Base-by-base conservation (phyloP, 2,888 invertebrate species). In the Lypha dubia region DNA sequence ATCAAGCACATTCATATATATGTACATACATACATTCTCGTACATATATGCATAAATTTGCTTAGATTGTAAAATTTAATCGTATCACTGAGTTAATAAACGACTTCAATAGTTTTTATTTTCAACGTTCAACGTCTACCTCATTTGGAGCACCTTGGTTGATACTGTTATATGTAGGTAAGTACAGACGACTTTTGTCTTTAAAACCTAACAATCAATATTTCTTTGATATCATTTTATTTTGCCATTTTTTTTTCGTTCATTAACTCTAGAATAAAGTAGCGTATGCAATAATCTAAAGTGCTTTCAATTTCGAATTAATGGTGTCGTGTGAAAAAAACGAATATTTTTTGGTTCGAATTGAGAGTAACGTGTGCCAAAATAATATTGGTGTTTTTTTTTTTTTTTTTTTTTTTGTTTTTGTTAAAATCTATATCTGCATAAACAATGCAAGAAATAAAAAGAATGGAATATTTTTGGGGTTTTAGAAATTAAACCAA, bases 281-380 rank as follows among this genome's bases (percentile, higher is more conserved):
- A 51, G 22, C 84, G 84, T 84, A 77, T 81, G 81, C 70, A 84
- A 77, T 60, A 56, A 49, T 60, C 49, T 80, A 0, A 73, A 80
- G 76, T 80, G 62, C 44, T 35, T 65, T 46, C 35, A 68, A 67
- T 44, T 79, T 84, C 77, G 77, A 81, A 81, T 63, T 44, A 32
- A 11, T 56, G 51, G 81, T 63, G 51, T 9, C 74, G 81, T 70
- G 80, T 65, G 74, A 32, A 83, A 38, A 44, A 56, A 28, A 32
- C n/a, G 11, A 22, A n/a, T 22, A 60, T 8, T 41, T 28, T 13
- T 44, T 8, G 17, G 0, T 24, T 51, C 49, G 17, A 77, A 49
- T 24, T 0, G 51, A 46, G 53, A 32, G 44, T 53, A 20, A 17
- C 70, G 70, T 70, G 60, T 70, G 70, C 74, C 7, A 53, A 46